Evolutionary conservation across 2,113 vertebrate genomes (phyloP), one percentile per base, ranked within the genome.

Genomic region (Oenanthe melanoleuca): DNA sequence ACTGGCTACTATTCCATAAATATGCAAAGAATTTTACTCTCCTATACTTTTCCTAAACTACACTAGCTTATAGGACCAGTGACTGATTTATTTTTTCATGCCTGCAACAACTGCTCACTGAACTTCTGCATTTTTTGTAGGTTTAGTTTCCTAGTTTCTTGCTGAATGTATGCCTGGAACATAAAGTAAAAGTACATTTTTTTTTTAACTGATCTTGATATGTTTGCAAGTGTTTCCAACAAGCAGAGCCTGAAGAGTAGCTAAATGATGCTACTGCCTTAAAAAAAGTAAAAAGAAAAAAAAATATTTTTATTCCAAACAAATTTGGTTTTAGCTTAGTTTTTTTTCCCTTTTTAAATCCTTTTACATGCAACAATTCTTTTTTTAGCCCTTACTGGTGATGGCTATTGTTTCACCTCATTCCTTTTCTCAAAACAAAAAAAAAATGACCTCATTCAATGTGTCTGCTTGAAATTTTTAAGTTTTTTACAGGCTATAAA

Each of bases 141-240:
- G 11, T 42, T 80, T 86, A 11, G 6, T 67, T 86, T 65, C 14
- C 25, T 25, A 50, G 49, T 25, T 50, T 50, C 33, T 87, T 79
- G 31, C 33, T 91, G 40, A 9, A 4, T 65, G 33, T 45, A 60
- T 38, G 22, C 20, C 42, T 77, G 49, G 15, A 45, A 66, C 25
- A 93, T 78, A 55, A 87, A 84, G 38, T 33, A 93, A 49, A 93
- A 96, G 60, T 64, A 25, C 9, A 29, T 28, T 12, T 23, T 52
- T 37, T 55, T 22, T 21, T 42, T 38, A 66, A 66, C 25, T 49
- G 11, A 5, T 77, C 24, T 77, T 52, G 79, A 53, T 60, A 45
- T 22, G 5, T 70, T 26, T 52, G 9, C 16, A 88, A 82, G 8
- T 50, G 16, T 59, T 95, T 88, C 19, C 8, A 65, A 49, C 12